These are phyloP conservation scores for Okapia johnstoni DNA, from an alignment of 2,113 vertebrate species.

Conservation along the genomic window DNA sequence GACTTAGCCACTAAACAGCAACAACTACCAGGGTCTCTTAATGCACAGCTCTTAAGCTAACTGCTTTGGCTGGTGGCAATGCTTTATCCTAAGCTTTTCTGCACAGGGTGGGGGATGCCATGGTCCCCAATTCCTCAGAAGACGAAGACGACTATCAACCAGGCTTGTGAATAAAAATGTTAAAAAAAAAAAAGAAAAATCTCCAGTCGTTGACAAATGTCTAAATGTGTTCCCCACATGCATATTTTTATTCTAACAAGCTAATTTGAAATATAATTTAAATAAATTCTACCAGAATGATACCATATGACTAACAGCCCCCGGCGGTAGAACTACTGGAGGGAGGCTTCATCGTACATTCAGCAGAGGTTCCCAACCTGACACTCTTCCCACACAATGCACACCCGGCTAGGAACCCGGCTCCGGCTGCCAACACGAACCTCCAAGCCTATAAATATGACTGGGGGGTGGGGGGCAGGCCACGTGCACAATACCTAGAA, in stretches of 20 bases:
- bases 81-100: constrained; percentile 42
- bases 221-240: constrained; percentile 66
- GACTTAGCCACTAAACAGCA: neutral
- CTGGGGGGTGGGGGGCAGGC: constrained; percentile 1
- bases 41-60: neutral
- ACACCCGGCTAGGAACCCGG: constrained; percentile 2
- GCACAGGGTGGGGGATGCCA: neutral
- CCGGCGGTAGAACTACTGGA: constrained; percentile 52
- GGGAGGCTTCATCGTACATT: neutral
- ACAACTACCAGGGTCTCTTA: neutral
- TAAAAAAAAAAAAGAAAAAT: neutral
- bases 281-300: constrained; percentile 52
- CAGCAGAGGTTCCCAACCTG: neutral
- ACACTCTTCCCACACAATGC: constrained; percentile 54
- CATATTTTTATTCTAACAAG: constrained; percentile 66
- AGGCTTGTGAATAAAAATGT: constrained; percentile 42
- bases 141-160: constrained; percentile 62
- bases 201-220: constrained; percentile 70
- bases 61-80: constrained; percentile 15
- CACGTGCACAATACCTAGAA: neutral
- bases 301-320: constrained; percentile 1
- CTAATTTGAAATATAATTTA: constrained; percentile 55
- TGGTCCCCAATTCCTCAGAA: constrained; percentile 38
- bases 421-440: constrained; percentile 20
- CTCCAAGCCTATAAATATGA: neutral